Percentiles rank a stretch among this genome's conserved stretches.
Conservation (phyloP, 2,797 vertebrate genomes). For the Acipenser oxyrinchus region DNA sequence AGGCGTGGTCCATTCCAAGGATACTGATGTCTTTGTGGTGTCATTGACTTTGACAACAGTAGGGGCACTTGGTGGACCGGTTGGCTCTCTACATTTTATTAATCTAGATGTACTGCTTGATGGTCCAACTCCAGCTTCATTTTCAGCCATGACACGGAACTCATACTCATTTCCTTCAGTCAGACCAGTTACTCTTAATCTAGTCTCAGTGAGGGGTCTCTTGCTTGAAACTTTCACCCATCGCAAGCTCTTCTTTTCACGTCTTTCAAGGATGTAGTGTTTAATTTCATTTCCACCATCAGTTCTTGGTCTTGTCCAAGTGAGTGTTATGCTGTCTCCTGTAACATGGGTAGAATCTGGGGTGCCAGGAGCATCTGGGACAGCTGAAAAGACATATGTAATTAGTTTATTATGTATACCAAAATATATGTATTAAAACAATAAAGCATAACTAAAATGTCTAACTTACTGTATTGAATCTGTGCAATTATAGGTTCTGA, state of each 20-base stretch:
- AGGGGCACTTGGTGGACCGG: slow-evolving; percentile 83
- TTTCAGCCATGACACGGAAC: slow-evolving; percentile 92
- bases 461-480: slow-evolving; percentile 90
- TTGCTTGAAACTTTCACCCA: slow-evolving; percentile 92
- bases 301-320: slow-evolving; percentile 81
- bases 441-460: not conserved
- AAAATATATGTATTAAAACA: not conserved
- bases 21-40: slow-evolving; percentile 85
- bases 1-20: slow-evolving; percentile 91
- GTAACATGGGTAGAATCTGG: slow-evolving; percentile 82
- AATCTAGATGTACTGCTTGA: slow-evolving; percentile 79
- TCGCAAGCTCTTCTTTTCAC: slow-evolving; percentile 89
- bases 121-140: slow-evolving; percentile 81
- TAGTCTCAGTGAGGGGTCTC: slow-evolving; percentile 80
- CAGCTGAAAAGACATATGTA: slow-evolving; percentile 46
- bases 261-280: slow-evolving; percentile 85
- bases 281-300: slow-evolving; percentile 90
- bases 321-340: slow-evolving; percentile 88
- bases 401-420: too few relatives aligned
- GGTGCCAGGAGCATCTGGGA: slow-evolving; percentile 84
- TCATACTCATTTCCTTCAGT: slow-evolving; percentile 91
- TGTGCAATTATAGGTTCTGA: slow-evolving; percentile 86
- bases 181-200: slow-evolving; percentile 78
- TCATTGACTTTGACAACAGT: slow-evolving; percentile 87
- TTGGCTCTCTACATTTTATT: slow-evolving; percentile 90